Evolutionary conservation across 2,113 vertebrate genomes (phyloP).

Genomic region (Heliornis fulica): DNA sequence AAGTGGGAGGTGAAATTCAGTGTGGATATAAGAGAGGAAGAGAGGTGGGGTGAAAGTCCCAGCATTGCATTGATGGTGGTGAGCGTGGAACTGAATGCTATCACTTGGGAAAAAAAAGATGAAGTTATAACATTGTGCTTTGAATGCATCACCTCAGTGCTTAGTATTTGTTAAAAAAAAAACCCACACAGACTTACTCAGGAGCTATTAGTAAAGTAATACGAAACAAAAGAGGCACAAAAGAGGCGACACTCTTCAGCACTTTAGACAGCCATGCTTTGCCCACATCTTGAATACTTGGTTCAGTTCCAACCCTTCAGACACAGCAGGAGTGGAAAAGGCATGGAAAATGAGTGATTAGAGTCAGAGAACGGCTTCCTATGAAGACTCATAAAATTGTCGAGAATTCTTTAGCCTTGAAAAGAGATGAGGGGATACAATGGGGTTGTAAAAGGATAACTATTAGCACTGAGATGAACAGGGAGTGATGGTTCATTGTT

Average conservation of each 20-base stretch:
- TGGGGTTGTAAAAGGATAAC: not conserved
- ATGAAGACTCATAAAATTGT: not conserved
- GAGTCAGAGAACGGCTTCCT: conserved; percentile 5
- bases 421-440: not conserved
- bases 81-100: not conserved
- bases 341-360: conserved; percentile 11
- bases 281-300: conserved; percentile 18
- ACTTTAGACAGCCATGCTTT: conserved; percentile 24
- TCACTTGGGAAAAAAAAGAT: not conserved
- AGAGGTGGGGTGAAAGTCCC: not conserved
- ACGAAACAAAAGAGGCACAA: conserved; percentile 32
- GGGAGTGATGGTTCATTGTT: not conserved
- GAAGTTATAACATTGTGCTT: not conserved
- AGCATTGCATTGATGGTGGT: not conserved
- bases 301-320: conserved; percentile 35
- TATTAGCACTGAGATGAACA: not conserved
- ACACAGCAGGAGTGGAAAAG: conserved; percentile 40
- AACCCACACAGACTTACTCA: not conserved
- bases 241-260: conserved; percentile 3
- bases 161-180: not conserved
- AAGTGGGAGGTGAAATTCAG: not conserved
- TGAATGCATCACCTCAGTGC: conserved; percentile 7
- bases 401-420: not conserved
- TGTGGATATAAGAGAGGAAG: not conserved
- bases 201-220: conserved; percentile 31